Conservation (phyloP, 2,797 vertebrate genomes). For the Synaphobranchus kaupii region DNA sequence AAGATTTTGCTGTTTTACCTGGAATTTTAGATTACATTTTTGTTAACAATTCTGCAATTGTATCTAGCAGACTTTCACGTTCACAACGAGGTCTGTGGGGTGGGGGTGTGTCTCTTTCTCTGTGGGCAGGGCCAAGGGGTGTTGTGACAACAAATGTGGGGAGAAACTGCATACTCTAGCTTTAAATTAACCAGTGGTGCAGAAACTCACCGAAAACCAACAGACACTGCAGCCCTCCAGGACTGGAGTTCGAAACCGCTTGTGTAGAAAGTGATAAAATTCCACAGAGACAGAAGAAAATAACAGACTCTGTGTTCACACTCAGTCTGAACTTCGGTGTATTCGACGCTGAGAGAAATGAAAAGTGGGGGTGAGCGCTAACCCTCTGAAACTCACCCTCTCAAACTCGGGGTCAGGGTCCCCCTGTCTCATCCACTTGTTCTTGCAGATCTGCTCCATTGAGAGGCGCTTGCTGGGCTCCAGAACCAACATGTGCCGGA, state of each 20-base stretch:
- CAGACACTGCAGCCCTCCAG: background rate
- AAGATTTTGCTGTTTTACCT: no score
- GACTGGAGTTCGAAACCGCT: background rate
- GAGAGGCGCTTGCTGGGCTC: constrained; percentile 91
- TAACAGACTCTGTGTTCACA: background rate
- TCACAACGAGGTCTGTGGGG: no score
- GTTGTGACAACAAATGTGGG: no score
- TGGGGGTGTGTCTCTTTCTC: no score
- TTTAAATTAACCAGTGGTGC: background rate
- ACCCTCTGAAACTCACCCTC: constrained; percentile 73
- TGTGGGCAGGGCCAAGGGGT: no score
- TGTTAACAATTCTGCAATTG: no score
- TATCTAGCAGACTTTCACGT: no score
- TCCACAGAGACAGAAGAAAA: background rate
- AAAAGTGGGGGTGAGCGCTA: background rate
- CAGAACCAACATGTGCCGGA: constrained; percentile 97
- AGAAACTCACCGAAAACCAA: background rate
- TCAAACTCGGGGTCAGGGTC: constrained; percentile 93
- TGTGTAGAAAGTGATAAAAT: background rate
- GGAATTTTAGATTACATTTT: no score
- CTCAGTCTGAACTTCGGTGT: background rate
- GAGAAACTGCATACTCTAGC: no score
- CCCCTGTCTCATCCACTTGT: constrained; percentile 98
- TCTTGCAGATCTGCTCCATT: constrained; percentile 98
- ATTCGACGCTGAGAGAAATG: background rate